Evolutionary conservation across 2,888 invertebrate species (phyloP), one percentile per base, ranked within the genome.

Genomic region (Meteorus cinctellus): DNA sequence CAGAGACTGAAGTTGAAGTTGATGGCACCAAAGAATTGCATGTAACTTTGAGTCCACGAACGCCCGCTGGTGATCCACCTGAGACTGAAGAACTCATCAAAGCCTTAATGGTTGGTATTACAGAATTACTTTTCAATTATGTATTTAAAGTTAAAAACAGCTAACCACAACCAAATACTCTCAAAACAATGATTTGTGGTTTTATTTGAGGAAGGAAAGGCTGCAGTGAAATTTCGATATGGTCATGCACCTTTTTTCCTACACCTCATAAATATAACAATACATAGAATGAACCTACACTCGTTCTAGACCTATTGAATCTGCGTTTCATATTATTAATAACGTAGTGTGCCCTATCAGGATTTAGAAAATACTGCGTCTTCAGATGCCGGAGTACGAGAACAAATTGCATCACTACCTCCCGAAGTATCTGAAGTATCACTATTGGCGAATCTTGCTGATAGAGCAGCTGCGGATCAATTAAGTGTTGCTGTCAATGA

Each of bases 351-450:
- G 68, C 74, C 78, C 1, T 91, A 95, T 74, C 91, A 95, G 90
- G 96, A 96, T 83, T 91, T 98, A 84, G 98, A 98, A 90, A 97
- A 96, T 85, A 96, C 97, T 77, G 98, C 98, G 1, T 98, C 98
- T 0, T 96, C 97, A 84, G 98, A 98, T 91, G 98, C 97, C 79
- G 93, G 94, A 0, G 96, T 98, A 1, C 91, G 98, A 81, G 97
- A 98, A 89, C 94, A 95, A 87, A 98, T 98, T 82, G 97, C 98
- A 0, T 96, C 96, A 76, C 91, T 98, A 72, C 98, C 98, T 0
- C 95, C 96, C 68, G 97, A 98, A 91, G 97, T 98, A 3, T 98
- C 98, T 0, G 98, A 98, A 92, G 93, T 97, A 4, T 93, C 94
- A 82, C 93, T 96, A 85, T 92, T 98, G 76, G 92, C 94, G 81